Evolutionary conservation across 1,140 invertebrate species (phyloP).

Genomic region (Schmidtea mediterranea): DNA sequence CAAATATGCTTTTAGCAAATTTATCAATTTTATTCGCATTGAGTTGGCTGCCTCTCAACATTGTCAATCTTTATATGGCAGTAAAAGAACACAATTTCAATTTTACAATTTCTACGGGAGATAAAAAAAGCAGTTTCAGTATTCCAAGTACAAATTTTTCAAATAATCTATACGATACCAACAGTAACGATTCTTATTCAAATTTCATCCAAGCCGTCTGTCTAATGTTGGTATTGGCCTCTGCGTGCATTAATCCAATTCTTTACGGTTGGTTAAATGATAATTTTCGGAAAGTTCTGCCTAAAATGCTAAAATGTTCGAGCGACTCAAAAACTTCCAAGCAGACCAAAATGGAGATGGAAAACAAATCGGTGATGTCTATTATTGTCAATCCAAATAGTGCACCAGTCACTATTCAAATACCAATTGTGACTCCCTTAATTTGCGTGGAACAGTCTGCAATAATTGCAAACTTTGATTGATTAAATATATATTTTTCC

Average conservation of each 20-base stretch:
- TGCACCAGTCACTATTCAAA: too few species aligned
- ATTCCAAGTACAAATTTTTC: too few species aligned
- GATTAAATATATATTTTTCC: too few species aligned
- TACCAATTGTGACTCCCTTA: too few species aligned
- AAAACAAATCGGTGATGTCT: too few species aligned
- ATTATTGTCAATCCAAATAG: too few species aligned
- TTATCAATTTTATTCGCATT: slow-evolving; percentile 28
- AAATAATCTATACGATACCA: too few species aligned
- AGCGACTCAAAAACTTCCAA: neutral
- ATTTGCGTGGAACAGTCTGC: too few species aligned
- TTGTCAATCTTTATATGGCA: slow-evolving; percentile 25
- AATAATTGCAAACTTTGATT: too few species aligned
- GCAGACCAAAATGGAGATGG: neutral
- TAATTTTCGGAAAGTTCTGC: neutral
- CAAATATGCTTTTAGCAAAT: slow-evolving; percentile 28
- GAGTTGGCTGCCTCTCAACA: slow-evolving; percentile 31
- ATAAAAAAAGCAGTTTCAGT: too few species aligned
- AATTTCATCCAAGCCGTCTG: neutral
- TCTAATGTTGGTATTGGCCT: neutral
- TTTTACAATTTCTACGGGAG: slow-evolving; percentile 33
- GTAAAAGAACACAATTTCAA: slow-evolving; percentile 22
- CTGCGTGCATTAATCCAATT: neutral
- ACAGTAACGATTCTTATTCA: too few species aligned
- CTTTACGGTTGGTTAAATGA: neutral
- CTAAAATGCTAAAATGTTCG: neutral